Percentiles rank a stretch among this genome's conserved stretches.
These are phyloP conservation scores for Sorex fumeus DNA, from an alignment of 2,113 vertebrate species.

Conservation along the genomic window DNA sequence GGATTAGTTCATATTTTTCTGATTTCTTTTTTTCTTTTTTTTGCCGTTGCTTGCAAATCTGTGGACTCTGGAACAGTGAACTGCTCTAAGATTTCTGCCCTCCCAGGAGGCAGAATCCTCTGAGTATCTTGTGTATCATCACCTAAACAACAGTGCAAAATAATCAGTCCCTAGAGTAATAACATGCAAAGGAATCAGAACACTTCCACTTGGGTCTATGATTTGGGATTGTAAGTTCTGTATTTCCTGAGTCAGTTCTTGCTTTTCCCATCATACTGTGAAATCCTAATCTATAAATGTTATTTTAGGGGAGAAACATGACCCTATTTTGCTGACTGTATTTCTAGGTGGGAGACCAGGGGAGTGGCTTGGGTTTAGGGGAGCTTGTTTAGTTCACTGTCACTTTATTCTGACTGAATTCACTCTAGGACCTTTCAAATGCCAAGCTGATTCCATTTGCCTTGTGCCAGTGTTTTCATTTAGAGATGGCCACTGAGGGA, in stretches of 20 bases:
- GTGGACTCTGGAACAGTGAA: rapidly evolving
- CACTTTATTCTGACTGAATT: constrained; percentile 22
- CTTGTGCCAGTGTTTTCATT: neutral
- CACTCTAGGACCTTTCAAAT: neutral
- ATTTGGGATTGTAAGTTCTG: neutral
- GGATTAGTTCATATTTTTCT: neutral
- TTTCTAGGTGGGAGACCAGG: constrained; percentile 7
- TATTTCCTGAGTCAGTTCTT: neutral
- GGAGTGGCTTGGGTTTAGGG: neutral
- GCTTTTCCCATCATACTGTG: neutral
- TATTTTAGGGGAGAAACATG: rapidly evolving
- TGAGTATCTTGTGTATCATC: neutral
- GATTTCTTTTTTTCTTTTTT: neutral
- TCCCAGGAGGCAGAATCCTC: constrained; percentile 35
- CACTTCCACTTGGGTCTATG: neutral
- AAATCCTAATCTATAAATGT: neutral
- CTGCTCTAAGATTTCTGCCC: neutral
- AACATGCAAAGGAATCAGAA: constrained; percentile 23
- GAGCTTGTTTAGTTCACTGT: neutral
- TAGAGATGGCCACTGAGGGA: neutral
- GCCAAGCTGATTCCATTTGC: neutral
- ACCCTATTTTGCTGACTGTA: neutral
- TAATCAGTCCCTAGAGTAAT: constrained; percentile 34
- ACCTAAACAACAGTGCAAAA: constrained; percentile 11
- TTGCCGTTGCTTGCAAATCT: neutral